A percentile compares a stretch with the other conserved stretches of the same genome.
Conservation (phyloP, 2,113 vertebrate genomes). For the Microcebus ravelobensis region DNA sequence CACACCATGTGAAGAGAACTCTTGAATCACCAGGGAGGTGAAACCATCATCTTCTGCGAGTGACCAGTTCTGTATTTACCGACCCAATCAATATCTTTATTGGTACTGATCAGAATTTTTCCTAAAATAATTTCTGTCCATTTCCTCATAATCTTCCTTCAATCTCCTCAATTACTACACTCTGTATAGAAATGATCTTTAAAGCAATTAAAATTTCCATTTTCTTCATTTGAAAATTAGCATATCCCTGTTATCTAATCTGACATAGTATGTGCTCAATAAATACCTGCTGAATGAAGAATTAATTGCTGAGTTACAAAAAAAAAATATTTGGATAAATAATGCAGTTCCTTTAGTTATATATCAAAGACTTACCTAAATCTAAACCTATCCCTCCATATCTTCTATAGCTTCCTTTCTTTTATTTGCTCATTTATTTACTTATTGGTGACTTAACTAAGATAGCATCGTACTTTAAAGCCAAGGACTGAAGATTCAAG, state of each 20-base stretch:
- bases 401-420: neutral
- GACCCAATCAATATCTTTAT: neutral
- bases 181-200: neutral
- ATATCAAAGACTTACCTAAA: neutral
- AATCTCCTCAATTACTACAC: neutral
- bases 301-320: neutral
- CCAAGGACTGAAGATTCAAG: neutral
- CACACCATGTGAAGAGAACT: neutral
- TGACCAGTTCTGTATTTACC: neutral
- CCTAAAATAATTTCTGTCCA: neutral
- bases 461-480: neutral
- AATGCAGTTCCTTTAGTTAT: neutral
- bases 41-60: neutral
- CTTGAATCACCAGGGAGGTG: neutral
- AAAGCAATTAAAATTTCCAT: neutral
- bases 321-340: neutral
- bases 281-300: neutral
- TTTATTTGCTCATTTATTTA: neutral
- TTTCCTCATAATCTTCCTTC: neutral
- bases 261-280: neutral
- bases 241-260: neutral
- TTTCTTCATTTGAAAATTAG: conserved; percentile 24
- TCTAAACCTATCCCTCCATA: neutral
- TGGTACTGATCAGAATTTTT: neutral
- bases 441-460: neutral